Evolutionary conservation across 2,113 vertebrate genomes (phyloP), one percentile per base, ranked within the genome.

Genomic region (Caranx ignobilis): DNA sequence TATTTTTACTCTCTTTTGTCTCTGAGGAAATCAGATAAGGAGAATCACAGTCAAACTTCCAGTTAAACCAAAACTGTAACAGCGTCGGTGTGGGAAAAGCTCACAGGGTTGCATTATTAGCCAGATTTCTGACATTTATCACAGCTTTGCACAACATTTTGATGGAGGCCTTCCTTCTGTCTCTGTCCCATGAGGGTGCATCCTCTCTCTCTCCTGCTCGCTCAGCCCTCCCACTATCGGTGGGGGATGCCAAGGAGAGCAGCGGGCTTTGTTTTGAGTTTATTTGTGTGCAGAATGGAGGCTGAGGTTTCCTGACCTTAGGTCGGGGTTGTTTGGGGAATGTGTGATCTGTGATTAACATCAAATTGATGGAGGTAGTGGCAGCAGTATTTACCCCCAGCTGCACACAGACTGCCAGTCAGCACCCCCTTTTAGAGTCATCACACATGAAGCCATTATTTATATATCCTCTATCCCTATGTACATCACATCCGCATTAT

Each of bases 211-310:
- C 81, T 34, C 31, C 31, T 54, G 31, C 82, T 76, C 26, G 4
- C 71, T 79, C 87, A 63, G 59, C 66, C 57, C 87, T 79, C 84
- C 80, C 77, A 62, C 81, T 31, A 41, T 71, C 77, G 59, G 71
- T 71, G 71, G 67, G 77, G 89, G 88, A 88, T 81, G 79, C 77
- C n/a, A 18, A 63, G 35, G 77, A 80, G 87, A 83, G 75, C 78
- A 45, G 80, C 37, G 0, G 71, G 77, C 88, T 89, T 93, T 93
- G 92, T 93, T 91, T 88, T 79, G 84, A 60, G 77, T 90, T 85
- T 94, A 88, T 93, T 92, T 93, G 88, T 88, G 81, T 81, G 75
- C 75, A 71, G 65, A 77, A 70, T 68, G 59, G 83, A 92, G 82
- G 90, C 34, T 37, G 37, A 37, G 73, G 82, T 65, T 76, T 94